Evolutionary conservation across 2,113 vertebrate genomes (phyloP).

Genomic region (Rhinogobius similis): DNA sequence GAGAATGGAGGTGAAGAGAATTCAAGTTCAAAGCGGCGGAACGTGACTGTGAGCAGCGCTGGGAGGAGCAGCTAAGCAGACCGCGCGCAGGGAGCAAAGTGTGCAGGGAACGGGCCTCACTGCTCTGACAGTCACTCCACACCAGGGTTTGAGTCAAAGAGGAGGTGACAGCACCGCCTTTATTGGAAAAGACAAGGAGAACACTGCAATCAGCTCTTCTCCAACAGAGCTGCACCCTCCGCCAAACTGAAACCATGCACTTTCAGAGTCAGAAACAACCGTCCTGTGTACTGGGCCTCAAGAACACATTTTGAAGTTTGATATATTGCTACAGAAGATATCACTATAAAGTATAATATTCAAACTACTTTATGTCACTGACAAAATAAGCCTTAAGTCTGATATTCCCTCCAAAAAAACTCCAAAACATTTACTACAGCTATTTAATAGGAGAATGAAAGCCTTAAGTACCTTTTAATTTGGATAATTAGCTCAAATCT

Average conservation of each 20-base stretch:
- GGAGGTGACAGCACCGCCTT: slow-evolving; percentile 51
- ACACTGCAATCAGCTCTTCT: slow-evolving; percentile 60
- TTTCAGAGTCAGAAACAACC: slow-evolving; percentile 12
- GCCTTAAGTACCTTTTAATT: too few relatives aligned
- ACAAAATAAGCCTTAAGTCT: too few relatives aligned
- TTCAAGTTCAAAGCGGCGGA: slow-evolving; percentile 64
- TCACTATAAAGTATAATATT: too few relatives aligned
- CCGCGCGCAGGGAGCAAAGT: slow-evolving; percentile 33
- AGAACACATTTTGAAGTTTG: background rate
- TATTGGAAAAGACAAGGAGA: slow-evolving; percentile 64
- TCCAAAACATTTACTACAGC: too few relatives aligned
- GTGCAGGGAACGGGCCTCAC: slow-evolving; percentile 38
- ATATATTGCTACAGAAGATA: background rate
- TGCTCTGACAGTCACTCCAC: slow-evolving; percentile 62
- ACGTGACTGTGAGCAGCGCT: slow-evolving; percentile 49
- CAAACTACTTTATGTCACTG: too few relatives aligned
- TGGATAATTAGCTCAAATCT: too few relatives aligned
- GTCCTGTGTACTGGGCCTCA: background rate
- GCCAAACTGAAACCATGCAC: slow-evolving; percentile 14
- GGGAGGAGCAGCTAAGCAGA: slow-evolving; percentile 43
- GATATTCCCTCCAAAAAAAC: too few relatives aligned
- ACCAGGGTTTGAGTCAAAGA: slow-evolving; percentile 53
- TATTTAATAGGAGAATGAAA: too few relatives aligned
- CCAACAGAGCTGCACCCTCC: slow-evolving; percentile 37
- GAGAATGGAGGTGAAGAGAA: slow-evolving; percentile 55